A percentile compares a stretch with the other conserved stretches of the same genome.
phyloP scores from a whole-genome alignment of 1,140 invertebrate genomes.

The Hylaeus volcanicus region DNA sequence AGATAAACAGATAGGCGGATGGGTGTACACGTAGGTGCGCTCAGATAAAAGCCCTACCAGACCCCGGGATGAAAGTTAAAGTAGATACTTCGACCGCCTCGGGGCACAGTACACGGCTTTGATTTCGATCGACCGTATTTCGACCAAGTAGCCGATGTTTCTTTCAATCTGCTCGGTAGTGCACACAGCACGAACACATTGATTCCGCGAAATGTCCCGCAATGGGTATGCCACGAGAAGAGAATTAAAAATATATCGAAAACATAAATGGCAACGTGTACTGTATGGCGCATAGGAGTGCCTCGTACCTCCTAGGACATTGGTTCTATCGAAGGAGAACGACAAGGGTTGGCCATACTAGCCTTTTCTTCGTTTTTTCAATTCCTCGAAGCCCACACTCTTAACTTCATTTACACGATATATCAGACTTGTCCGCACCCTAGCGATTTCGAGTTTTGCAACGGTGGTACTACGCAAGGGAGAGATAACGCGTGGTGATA shows the following conservation, averaged over 20 bases:
- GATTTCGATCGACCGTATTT: constrained; percentile 37
- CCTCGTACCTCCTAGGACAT: too few relatives aligned
- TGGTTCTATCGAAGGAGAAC: too few relatives aligned
- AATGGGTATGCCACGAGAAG: too few relatives aligned
- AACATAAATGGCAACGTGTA: too few relatives aligned
- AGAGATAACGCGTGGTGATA: constrained; percentile 30
- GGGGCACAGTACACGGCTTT: constrained; percentile 11
- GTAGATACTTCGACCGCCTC: constrained; percentile 35
- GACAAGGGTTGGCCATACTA: too few relatives aligned
- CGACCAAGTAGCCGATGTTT: background rate
- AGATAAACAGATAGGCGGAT: constrained; percentile 66
- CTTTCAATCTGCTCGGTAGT: background rate
- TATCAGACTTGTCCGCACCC: too few relatives aligned
- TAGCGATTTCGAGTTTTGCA: background rate
- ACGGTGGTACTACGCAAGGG: background rate
- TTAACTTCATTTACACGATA: too few relatives aligned
- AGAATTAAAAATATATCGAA: too few relatives aligned
- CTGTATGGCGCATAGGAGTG: too few relatives aligned
- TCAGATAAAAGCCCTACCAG: constrained; percentile 52
- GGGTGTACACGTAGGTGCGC: constrained; percentile 64
- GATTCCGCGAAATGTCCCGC: background rate
- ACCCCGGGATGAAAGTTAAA: constrained; percentile 48
- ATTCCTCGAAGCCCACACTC: too few relatives aligned
- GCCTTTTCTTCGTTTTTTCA: too few relatives aligned
- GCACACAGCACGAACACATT: background rate